These are phyloP conservation scores for Liasis olivaceus DNA, from an alignment of 2,797 vertebrate genomes.

Conservation along the genomic window DNA sequence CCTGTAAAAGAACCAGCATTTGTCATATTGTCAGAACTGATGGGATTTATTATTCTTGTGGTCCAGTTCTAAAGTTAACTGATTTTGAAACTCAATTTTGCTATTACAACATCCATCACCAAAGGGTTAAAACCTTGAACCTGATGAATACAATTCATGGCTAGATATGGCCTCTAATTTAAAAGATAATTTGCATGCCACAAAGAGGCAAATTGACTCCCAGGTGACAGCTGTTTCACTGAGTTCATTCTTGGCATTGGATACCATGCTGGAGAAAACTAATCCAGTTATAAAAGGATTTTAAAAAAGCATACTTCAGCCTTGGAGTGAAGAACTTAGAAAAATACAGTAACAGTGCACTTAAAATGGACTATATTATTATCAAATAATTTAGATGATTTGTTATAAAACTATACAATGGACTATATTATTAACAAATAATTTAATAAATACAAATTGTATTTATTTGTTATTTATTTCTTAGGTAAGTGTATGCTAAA, in stretches of 20 bases:
- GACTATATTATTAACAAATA: too few relatives aligned
- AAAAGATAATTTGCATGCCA: conserved; percentile 68
- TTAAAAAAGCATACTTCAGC: conserved; percentile 32
- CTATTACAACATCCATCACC: conserved; percentile 43
- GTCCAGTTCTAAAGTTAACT: conserved; percentile 37
- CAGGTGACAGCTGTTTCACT: conserved; percentile 64
- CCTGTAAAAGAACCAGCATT: conserved; percentile 13
- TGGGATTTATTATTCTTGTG: background rate
- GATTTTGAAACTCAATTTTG: conserved; percentile 31
- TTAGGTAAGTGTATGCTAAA: background rate
- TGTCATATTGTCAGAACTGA: background rate
- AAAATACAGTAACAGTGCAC: conserved; percentile 1
- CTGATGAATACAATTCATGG: conserved; percentile 35
- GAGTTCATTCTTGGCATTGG: conserved; percentile 57
- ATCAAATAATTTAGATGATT: too few relatives aligned
- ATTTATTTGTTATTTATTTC: background rate
- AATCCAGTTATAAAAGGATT: conserved; percentile 52
- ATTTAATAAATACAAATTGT: background rate
- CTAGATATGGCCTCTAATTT: conserved; percentile 61
- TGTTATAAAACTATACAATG: too few relatives aligned
- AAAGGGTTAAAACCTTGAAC: conserved; percentile 50
- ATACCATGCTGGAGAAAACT: conserved; percentile 43
- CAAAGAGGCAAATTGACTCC: conserved; percentile 68
- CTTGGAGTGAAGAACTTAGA: background rate
- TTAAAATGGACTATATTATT: background rate